Base-by-base conservation (phyloP, 2,113 vertebrate species). In the Gorsachius goisagi region DNA sequence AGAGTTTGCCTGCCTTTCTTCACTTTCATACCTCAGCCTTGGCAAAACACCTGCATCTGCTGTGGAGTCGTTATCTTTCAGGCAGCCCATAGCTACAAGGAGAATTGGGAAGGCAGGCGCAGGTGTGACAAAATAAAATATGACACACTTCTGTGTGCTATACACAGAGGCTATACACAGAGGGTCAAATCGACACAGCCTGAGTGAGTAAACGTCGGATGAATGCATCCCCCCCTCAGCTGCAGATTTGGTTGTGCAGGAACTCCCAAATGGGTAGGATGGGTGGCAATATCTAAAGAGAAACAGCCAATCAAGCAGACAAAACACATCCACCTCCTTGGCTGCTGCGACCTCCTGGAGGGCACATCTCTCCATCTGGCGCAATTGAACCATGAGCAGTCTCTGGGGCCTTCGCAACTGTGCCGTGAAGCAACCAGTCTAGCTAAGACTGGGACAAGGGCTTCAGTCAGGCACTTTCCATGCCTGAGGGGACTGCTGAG, bases 321-420 rank as follows among this genome's bases (percentile, higher is more conserved):
- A 52, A 60, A 73, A 74, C 44, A 53, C 30, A 60, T 16, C 41
- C 39, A n/a, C 15, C 13, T 49, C 18, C 27, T 44, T 2, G 0
- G 2, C 32, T 68, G 15, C 37, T 0, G 0, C 23, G 77, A 41
- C 35, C 64, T 50, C 24, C 24, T 18, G 47, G 47, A 88, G 17
- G 22, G 8, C 59, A 8, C 24, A 32, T 35, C 15, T 64, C 52
- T n/a, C 23, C 20, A 15, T 15, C 8, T 18, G 26, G 13, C 33
- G 24, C 49, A 37, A 2, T 58, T 62, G 39, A 30, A 53, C 55
- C 35, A 58, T 9, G 7, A 69, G 14, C 50, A 39, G 30, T 18
- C 24, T 83, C 26, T 41, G n/a, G 5, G 6, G 3, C 21, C 50
- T 53, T 71, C 59, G 9, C 17, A 56, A 13, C 12, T 4, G 0